Evolutionary conservation across 2,888 invertebrate genomes (phyloP).

Genomic region (Drepanosiphum platanoidis): DNA sequence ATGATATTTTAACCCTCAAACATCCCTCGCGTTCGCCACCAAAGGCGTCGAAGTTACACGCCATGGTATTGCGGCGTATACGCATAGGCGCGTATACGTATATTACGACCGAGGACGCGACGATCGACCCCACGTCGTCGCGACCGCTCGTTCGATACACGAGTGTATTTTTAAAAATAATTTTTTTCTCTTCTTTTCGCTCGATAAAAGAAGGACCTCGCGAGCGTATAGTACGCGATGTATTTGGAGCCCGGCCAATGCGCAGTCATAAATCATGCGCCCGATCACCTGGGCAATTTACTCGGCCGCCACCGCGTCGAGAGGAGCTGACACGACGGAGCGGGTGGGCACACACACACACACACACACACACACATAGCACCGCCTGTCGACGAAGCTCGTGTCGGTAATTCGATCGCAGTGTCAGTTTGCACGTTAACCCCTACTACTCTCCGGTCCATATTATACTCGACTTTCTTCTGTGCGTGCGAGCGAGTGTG

Average conservation of each 20-base stretch:
- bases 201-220: background rate
- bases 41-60: too few species aligned
- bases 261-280: background rate
- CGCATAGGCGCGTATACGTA: background rate
- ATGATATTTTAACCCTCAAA: too few species aligned
- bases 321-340: background rate
- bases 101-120: too few species aligned
- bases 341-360: background rate
- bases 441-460: background rate
- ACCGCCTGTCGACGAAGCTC: slow-evolving; percentile 10
- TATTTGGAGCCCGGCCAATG: slow-evolving; percentile 9
- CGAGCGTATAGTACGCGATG: background rate
- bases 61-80: background rate
- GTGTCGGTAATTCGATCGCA: slow-evolving; percentile 53
- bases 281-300: slow-evolving; percentile 37
- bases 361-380: too few species aligned
- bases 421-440: slow-evolving; percentile 49
- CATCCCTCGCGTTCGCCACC: too few species aligned
- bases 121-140: too few species aligned
- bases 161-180: background rate
- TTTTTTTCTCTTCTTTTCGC: background rate
- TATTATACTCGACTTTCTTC: slow-evolving; percentile 28
- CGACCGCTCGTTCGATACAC: background rate
- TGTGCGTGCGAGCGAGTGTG: background rate
- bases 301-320: background rate